phyloP scores from a whole-genome alignment of 53 echinoderm and acorn worm genomes.

The Henricia sp. region DNA sequence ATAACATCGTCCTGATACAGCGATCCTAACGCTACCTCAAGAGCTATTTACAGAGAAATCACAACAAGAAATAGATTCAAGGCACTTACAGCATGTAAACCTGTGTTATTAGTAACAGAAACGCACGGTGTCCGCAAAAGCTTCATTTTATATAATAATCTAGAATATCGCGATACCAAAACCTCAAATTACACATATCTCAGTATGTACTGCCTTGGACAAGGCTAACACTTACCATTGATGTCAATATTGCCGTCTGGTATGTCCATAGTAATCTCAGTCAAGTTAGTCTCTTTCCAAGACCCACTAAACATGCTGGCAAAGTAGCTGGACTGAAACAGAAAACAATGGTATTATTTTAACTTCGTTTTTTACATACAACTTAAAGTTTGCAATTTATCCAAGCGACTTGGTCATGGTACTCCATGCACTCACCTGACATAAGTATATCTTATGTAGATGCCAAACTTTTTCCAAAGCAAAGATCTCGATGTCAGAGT shows the following conservation, averaged over 20 bases:
- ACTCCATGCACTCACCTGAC: constrained; percentile 73
- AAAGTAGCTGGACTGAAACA: constrained; percentile 87
- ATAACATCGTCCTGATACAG: constrained; percentile 93
- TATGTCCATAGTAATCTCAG: constrained; percentile 82
- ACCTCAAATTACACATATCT: too few relatives aligned
- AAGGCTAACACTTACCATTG: constrained; percentile 67
- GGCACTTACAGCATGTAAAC: too few relatives aligned
- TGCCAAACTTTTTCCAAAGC: constrained; percentile 92
- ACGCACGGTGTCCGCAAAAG: too few relatives aligned
- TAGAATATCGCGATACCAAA: too few relatives aligned
- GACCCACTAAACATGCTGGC: constrained; percentile 99
- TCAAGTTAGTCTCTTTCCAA: constrained; percentile 92
- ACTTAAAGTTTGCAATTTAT: neutral
- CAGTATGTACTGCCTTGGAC: too few relatives aligned
- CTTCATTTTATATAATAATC: too few relatives aligned
- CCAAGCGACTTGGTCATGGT: neutral
- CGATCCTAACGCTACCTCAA: constrained; percentile 86
- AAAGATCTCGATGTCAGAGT: constrained; percentile 87
- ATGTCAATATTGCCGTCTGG: constrained; percentile 89
- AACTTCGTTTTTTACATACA: too few relatives aligned
- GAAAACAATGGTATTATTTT: neutral
- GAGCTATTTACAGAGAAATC: constrained; percentile 36
- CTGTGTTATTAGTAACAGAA: too few relatives aligned
- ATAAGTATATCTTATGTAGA: constrained; percentile 95
- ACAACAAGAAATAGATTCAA: too few relatives aligned